Evolutionary conservation across 2,888 invertebrate genomes (phyloP).

Genomic region (Tenodera sinensis): DNA sequence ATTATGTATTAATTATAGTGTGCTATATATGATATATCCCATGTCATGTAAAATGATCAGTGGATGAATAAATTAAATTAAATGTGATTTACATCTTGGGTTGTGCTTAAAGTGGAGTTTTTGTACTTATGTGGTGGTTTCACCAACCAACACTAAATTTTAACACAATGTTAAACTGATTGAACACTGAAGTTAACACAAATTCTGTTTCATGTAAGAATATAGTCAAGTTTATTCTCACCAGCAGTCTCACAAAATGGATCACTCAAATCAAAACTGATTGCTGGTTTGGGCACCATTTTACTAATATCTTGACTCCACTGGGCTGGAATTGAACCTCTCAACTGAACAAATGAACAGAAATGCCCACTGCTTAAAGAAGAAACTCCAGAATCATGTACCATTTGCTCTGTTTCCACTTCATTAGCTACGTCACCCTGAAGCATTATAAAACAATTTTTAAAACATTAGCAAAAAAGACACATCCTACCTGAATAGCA

Average conservation of each 20-base stretch:
- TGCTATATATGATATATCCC: no score
- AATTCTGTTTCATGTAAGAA: no score
- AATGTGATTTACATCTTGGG: no score
- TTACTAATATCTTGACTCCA: slow-evolving; percentile 98
- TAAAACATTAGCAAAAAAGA: not conserved
- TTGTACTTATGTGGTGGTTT: no score
- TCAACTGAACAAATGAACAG: slow-evolving; percentile 93
- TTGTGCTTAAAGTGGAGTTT: no score
- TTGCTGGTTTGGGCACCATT: slow-evolving; percentile 97
- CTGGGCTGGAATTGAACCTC: slow-evolving; percentile 92
- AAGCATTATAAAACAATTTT: slow-evolving; percentile 18
- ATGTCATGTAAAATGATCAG: no score
- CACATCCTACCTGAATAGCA: no score
- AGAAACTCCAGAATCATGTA: slow-evolving; percentile 79
- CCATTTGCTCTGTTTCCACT: slow-evolving; percentile 95
- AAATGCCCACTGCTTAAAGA: slow-evolving; percentile 67
- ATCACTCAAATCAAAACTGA: slow-evolving; percentile 81
- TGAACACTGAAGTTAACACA: no score
- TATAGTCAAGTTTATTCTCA: slow-evolving; percentile 31
- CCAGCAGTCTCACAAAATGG: slow-evolving; percentile 84
- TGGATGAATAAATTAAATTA: no score
- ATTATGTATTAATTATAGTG: no score
- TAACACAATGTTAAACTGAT: no score
- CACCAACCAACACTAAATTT: no score
- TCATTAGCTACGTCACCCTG: slow-evolving; percentile 97